A percentile compares a stretch with the other conserved stretches of the same genome.
phyloP scores from a whole-genome alignment of 1,140 invertebrate genomes.

The Sinonovacula constricta region DNA sequence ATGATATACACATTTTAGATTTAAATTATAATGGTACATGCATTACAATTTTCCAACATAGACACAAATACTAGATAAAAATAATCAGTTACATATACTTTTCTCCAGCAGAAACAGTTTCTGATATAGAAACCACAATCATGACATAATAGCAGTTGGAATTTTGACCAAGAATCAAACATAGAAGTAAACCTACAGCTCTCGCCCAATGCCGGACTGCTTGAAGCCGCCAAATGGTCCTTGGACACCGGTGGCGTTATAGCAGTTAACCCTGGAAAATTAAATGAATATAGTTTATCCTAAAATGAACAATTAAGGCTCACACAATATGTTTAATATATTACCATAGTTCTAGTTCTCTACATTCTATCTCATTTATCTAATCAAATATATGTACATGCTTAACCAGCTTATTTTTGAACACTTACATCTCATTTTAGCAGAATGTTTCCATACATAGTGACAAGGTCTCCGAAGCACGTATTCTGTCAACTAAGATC shows the following conservation, averaged over 20 bases:
- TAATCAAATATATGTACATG: neutral
- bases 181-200: constrained; percentile 83
- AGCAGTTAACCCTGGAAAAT: constrained; percentile 85
- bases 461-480: no score
- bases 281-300: neutral
- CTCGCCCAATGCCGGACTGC: constrained; percentile 90
- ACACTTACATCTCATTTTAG: neutral
- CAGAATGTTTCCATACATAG: neutral
- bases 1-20: no score
- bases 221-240: constrained; percentile 92
- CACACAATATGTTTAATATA: neutral
- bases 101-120: neutral
- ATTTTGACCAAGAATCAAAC: neutral
- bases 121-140: neutral
- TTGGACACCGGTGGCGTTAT: constrained; percentile 84
- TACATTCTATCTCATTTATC: neutral
- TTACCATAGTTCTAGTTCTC: neutral
- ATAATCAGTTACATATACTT: neutral
- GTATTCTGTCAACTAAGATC: no score
- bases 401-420: neutral
- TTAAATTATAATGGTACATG: no score
- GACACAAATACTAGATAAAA: no score
- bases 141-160: neutral
- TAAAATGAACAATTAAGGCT: neutral
- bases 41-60: constrained; percentile 57